Conservation (phyloP, 1,140 invertebrate species). For the Capitella teleta region DNA sequence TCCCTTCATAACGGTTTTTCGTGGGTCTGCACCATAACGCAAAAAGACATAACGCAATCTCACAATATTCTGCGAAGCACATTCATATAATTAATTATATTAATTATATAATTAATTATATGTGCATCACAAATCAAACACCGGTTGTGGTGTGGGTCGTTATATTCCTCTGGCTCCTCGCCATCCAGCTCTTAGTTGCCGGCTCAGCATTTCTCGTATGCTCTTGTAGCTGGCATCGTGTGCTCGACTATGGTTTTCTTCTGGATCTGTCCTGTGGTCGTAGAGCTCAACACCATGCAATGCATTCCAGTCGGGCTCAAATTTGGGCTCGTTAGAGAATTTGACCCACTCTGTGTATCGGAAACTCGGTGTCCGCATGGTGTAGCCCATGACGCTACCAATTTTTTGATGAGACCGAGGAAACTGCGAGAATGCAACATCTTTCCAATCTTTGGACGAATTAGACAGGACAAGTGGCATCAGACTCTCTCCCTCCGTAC, state of each 20-base stretch:
- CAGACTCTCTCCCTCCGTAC: slow-evolving; percentile 5
- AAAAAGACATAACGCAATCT: too few species aligned
- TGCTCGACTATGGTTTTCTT: background rate
- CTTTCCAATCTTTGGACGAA: background rate
- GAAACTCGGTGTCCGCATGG: background rate
- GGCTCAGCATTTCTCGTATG: background rate
- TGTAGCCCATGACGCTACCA: slow-evolving; percentile 2
- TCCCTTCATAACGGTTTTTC: too few species aligned
- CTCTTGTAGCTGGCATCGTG: background rate
- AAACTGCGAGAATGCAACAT: background rate
- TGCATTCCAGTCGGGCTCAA: slow-evolving; percentile 20
- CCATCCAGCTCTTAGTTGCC: too few species aligned
- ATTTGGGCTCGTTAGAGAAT: slow-evolving; percentile 16
- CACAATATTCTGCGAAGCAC: too few species aligned
- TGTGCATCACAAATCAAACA: too few species aligned
- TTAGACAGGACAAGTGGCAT: background rate
- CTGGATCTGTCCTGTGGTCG: background rate
- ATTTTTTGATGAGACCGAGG: too few species aligned
- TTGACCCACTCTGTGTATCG: slow-evolving; percentile 55
- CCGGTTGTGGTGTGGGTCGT: too few species aligned
- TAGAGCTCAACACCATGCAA: slow-evolving; percentile 9
- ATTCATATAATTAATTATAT: too few species aligned
- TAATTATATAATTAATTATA: too few species aligned
- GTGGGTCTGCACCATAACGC: too few species aligned
- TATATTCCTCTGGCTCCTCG: too few species aligned